Evolutionary conservation across 2,888 invertebrate species (phyloP), one percentile per base, ranked within the genome.

Genomic region (Andrena fulva): DNA sequence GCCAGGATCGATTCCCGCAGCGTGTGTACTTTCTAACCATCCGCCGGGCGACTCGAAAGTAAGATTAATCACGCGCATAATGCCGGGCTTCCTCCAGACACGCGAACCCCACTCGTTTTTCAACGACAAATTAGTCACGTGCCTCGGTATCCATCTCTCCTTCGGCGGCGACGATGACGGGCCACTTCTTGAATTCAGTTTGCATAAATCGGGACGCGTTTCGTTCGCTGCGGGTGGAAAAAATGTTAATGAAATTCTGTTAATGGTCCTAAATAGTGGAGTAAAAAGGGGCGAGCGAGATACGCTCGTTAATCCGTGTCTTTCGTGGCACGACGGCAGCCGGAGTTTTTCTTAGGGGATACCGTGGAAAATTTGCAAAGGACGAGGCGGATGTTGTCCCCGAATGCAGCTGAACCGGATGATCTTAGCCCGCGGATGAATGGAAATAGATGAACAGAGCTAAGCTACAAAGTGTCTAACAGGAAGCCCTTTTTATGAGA

Each of bases 41-140:
- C 77, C 72, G 54, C 62, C 64, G 56, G 72, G 33, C 72, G 74
- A 86, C 80, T 75, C 60, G 77, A 68, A 64, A 82, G 71, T 59
- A 79, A 86, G 82, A 84, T 82, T 86, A 81, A 87, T 78, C 73
- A 64, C 77, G 62, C 66, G 68, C 66, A 60, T 75, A 80, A 84
- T 68, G 50, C 81, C 77, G 72, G 27, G 62, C 56, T 42, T n/a
- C 59, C 50, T 31, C 29, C 56, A 35, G 72, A 69, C 89, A 81
- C 87, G 84, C 87, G 54, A 87, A 10, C 33, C n/a, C 67, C 24
- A 16, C 60, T 54, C 75, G 68, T 87, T 87, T 83, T 82, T 85
- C 87, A 71, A 59, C 56, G 80, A 81, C 80, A 79, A 87, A 87
- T 85, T 82, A 80, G 82, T 83, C 83, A 75, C 77, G 81, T 76